Percentiles rank a stretch among this genome's conserved stretches.
Conservation (phyloP, 2,113 vertebrate species). For the Micronycteris hirsuta region DNA sequence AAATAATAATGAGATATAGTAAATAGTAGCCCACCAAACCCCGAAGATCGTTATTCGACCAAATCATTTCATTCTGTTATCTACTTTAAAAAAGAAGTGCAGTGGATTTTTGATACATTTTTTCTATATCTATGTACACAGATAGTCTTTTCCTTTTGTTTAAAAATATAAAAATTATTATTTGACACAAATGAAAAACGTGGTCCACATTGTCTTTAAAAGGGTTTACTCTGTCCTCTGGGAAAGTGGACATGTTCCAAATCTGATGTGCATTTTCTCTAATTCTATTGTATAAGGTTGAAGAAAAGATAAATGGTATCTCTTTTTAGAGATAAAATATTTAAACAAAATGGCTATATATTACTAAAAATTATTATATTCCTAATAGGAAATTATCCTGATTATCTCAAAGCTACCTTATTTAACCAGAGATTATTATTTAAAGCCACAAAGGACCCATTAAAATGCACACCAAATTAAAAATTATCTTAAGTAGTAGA, state of each 20-base stretch:
- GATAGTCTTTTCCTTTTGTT: background rate
- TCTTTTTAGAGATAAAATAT: background rate
- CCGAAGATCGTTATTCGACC: background rate
- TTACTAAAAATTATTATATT: background rate
- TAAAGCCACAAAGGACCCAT: background rate
- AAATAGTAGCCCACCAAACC: background rate
- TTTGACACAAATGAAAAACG: background rate
- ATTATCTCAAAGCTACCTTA: background rate
- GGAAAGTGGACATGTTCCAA: background rate
- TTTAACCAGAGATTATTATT: background rate
- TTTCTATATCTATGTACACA: background rate
- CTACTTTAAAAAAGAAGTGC: background rate
- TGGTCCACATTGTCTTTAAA: background rate
- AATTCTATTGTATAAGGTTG: background rate
- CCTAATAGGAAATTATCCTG: background rate
- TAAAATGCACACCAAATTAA: background rate
- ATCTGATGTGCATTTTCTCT: background rate
- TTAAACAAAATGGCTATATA: background rate
- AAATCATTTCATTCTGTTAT: background rate
- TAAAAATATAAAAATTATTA: background rate
- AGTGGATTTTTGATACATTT: background rate
- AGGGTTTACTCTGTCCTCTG: background rate
- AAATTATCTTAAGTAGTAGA: background rate
- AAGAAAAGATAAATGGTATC: background rate
- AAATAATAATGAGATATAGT: background rate